Conservation (phyloP, 2,888 invertebrate species). For the Lycaena phlaeas region DNA sequence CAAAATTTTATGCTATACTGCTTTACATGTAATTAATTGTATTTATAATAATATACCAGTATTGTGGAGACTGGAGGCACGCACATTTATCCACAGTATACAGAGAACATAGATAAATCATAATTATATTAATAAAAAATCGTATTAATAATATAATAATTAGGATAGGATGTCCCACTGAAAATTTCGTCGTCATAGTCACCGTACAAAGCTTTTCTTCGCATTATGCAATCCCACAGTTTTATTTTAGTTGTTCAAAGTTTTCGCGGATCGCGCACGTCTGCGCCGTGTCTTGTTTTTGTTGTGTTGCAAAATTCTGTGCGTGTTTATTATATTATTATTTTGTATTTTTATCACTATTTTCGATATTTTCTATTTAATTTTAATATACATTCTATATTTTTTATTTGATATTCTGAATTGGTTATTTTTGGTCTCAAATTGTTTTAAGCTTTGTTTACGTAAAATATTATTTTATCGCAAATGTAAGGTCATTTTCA, state of each 20-base stretch:
- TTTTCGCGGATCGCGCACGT: constrained; percentile 37
- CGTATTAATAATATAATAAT: too few species aligned
- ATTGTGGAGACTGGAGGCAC: too few species aligned
- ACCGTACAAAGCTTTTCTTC: constrained; percentile 52
- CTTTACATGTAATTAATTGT: too few species aligned
- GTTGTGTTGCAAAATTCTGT: constrained; percentile 17
- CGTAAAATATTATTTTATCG: too few species aligned
- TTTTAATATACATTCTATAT: not conserved
- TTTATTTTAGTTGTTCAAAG: constrained; percentile 64
- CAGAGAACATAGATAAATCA: too few species aligned
- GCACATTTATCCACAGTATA: too few species aligned
- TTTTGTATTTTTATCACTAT: constrained; percentile 1
- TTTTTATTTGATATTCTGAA: not conserved
- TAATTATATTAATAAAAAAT: too few species aligned
- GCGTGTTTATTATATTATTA: constrained; percentile 12
- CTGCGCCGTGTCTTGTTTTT: constrained; percentile 17
- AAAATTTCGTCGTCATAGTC: constrained; percentile 27
- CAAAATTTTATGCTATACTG: too few species aligned
- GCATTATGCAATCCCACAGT: constrained; percentile 62
- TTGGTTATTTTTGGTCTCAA: too few species aligned
- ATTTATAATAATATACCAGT: too few species aligned
- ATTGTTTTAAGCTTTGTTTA: too few species aligned
- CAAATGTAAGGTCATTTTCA: too few species aligned
- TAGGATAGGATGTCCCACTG: constrained; percentile 13
- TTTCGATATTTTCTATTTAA: not conserved